Conservation (phyloP, 1,140 invertebrate genomes). For the Drosophila bipectinata region DNA sequence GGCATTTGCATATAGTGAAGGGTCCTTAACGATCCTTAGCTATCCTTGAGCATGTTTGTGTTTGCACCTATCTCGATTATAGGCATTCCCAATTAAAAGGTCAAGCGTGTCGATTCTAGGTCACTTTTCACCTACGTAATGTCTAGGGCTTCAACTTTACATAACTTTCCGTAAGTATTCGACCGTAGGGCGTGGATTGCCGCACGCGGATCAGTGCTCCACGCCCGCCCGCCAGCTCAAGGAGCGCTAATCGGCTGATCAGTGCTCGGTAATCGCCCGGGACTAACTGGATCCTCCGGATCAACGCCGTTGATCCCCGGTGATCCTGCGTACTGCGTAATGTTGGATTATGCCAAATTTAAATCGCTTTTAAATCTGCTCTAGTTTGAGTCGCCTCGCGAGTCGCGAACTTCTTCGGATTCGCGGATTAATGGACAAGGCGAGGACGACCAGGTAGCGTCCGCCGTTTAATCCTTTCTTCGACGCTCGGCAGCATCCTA, state of each 20-base stretch:
- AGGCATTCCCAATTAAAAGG: conserved; percentile 63
- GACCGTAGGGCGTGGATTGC: conserved; percentile 26
- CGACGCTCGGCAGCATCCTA: not conserved
- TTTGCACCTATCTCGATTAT: conserved; percentile 35
- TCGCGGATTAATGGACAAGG: conserved; percentile 71
- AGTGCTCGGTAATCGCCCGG: conserved; percentile 48
- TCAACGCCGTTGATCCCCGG: conserved; percentile 54
- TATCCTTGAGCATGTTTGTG: conserved; percentile 59
- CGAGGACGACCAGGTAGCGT: conserved; percentile 50
- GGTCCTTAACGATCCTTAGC: conserved; percentile 51
- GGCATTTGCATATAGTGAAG: conserved; percentile 55
- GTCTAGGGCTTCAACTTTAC: conserved; percentile 68
- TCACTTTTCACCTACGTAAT: conserved; percentile 39
- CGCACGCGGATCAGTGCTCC: conserved; percentile 50
- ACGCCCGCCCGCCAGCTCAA: conserved; percentile 56
- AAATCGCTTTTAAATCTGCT: conserved; percentile 76
- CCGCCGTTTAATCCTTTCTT: conserved; percentile 70
- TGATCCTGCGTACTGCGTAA: conserved; percentile 61
- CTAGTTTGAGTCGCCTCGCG: conserved; percentile 43
- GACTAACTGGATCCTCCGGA: conserved; percentile 59
- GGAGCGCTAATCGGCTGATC: conserved; percentile 69
- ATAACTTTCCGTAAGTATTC: conserved; percentile 46
- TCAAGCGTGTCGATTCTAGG: conserved; percentile 52
- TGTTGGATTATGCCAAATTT: conserved; percentile 73
- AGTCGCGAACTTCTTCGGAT: conserved; percentile 39